Base-by-base conservation (phyloP, 2,113 vertebrate genomes). In the Festucalex cinctus region DNA sequence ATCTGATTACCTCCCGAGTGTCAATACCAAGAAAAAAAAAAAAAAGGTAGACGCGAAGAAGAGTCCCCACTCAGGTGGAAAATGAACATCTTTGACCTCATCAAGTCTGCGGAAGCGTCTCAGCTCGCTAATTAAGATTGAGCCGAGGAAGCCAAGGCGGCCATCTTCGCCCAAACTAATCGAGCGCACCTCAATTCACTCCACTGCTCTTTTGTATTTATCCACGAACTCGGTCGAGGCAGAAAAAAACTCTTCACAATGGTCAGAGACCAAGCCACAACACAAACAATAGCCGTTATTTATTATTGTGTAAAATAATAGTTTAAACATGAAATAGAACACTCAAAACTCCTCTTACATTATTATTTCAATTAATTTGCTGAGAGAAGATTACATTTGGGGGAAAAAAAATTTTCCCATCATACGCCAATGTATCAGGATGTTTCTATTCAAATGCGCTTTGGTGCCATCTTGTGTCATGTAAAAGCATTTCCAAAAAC, bases 81-180 rank as follows among this genome's bases (percentile, higher is more conserved):
- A 89, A 90, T 86, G 84, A 91, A 88, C 75, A 85, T 80, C 72
- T 90, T 83, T 90, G 89, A 91, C 91, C 85, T 90, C 87, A 83
- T 91, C 85, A 89, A 90, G 85, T 80, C 84, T 70, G 79, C 73
- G 73, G 83, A 87, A 86, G 83, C 77, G 79, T 86, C 86, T 89
- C 79, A 65, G 73, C 81, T 89, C 74, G 73, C 83, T 90, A 89
- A 91, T 91, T 90, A 90, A 91, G 88, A 88, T 85, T 82, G 86
- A 90, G 87, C 73, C 69, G 80, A 75, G 79, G 44, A 79, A 73
- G 71, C 74, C 68, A 71, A 76, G 70, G 69, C 39, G 66, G 73
- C 81, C 74, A 77, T 84, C 75, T 70, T 71, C 53, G 76, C 80
- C 20, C 71, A 77, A 80, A 80, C 74, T 83, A 82, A 88, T 91